Evolutionary conservation across 2,797 vertebrate species (phyloP).

Genomic region (Argentina silus): DNA sequence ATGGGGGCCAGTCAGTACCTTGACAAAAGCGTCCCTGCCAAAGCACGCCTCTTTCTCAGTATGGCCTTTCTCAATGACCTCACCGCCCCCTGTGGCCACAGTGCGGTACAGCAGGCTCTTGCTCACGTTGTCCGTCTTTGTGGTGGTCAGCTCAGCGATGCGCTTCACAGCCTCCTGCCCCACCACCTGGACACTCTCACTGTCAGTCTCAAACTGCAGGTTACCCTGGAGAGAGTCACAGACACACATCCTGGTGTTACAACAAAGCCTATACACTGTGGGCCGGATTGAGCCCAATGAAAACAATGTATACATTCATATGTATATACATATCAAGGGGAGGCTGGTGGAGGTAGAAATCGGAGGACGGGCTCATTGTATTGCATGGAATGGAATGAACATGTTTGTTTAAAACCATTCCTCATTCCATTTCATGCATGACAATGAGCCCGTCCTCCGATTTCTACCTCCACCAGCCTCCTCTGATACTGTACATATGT

Average conservation of each 20-base stretch:
- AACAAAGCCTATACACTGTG: not conserved
- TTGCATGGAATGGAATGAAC: too few species aligned
- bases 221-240: conserved; percentile 78
- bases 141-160: conserved; percentile 79
- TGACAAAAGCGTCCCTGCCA: conserved; percentile 87
- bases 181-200: conserved; percentile 69
- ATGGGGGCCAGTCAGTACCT: conserved; percentile 72
- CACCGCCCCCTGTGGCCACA: conserved; percentile 87
- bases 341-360: too few species aligned
- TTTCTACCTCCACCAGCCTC: too few species aligned
- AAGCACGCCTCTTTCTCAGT: conserved; percentile 82
- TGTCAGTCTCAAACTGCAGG: conserved; percentile 77
- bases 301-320: too few species aligned
- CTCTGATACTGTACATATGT: too few species aligned
- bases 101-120: conserved; percentile 85
- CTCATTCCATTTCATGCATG: too few species aligned
- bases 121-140: conserved; percentile 58
- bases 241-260: not conserved
- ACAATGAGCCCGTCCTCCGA: too few species aligned
- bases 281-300: too few species aligned
- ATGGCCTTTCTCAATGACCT: conserved; percentile 90
- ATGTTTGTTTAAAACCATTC: too few species aligned
- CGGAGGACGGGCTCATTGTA: too few species aligned
- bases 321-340: too few species aligned
- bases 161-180: conserved; percentile 53